Conservation (phyloP, 2,113 vertebrate species). For the Peromyscus leucopus region DNA sequence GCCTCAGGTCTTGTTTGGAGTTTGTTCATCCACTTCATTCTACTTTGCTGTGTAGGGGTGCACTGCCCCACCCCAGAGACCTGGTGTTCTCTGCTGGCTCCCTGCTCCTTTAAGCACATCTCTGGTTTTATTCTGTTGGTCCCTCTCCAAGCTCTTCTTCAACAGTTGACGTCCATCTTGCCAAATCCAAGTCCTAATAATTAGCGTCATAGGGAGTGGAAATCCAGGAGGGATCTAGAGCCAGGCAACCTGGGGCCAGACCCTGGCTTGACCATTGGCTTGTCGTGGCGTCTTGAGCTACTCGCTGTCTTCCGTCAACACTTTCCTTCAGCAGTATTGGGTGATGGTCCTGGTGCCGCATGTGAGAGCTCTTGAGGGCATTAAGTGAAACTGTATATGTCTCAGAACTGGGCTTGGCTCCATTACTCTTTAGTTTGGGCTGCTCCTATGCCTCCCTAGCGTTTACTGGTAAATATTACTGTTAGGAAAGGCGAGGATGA, state of each 20-base stretch:
- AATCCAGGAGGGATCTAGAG: not conserved
- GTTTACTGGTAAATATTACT: not conserved
- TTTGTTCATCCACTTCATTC: slow-evolving; percentile 30
- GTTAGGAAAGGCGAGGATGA: not conserved
- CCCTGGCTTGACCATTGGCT: not conserved
- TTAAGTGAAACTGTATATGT: not conserved
- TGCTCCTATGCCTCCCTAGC: not conserved
- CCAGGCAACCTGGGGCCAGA: not conserved
- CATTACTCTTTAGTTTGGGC: not conserved
- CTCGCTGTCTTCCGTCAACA: not conserved
- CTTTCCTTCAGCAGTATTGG: not conserved
- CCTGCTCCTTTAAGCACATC: not conserved
- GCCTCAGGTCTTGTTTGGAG: not conserved
- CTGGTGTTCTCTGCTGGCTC: not conserved
- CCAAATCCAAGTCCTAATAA: not conserved
- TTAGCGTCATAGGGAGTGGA: not conserved
- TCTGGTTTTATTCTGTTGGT: not conserved
- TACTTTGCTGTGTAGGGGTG: not conserved
- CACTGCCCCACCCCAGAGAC: no score
- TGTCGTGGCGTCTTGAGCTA: not conserved
- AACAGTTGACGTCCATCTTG: not conserved
- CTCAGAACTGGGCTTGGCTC: not conserved
- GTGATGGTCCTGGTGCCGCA: not conserved
- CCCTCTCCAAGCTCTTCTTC: not conserved
- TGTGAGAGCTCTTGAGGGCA: not conserved